Base-by-base conservation (phyloP, 1,140 invertebrate genomes). In the Scaptomyza pallida region DNA sequence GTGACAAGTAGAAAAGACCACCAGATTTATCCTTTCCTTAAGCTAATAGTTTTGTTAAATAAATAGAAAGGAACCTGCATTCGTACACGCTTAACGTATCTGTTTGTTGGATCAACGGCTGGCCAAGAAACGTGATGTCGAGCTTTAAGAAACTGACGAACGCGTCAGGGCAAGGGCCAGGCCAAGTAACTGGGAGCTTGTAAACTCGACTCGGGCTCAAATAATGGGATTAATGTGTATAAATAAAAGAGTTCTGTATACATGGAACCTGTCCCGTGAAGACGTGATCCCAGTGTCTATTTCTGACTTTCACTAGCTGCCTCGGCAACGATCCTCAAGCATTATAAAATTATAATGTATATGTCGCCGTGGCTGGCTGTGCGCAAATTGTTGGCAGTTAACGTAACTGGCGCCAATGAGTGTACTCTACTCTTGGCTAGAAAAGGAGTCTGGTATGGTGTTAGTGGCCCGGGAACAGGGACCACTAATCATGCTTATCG, bases 401-500 rank as follows among this genome's bases (percentile, higher is more conserved):
- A 72, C 60, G 13, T 19, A 10, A 33, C 51, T 83, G 79, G 79
- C 79, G 79, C 79, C 79, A 83, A 65, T 75, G 67, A 71, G 26
- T 30, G 26, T 30, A 30, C 26, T 30, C 54, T 43, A 40, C 41
- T 67, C 26, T 43, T 43, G 50, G 40, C n/a, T 23, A 17, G 9
- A 50, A 43, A 10, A 37, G 16, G 21, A 33, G 21, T 51, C 8
- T 59, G 69, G 60, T 17, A 54, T 50, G 50, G 50, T 64, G 51
- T 23, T 19, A n/a, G 15, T 19, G 77, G 33, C 33, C 33, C n/a
- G 33, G 26, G 5, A 30, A 30, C 33, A 37, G 64, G 26, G 26
- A 6, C 59, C 82, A 89, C 83, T 89, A 88, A 82, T 88, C 82
- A 88, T 88, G 83, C 83, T 89, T 88, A 89, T 88, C 82, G 83